These are phyloP conservation scores for Chymomyza amoena DNA, from an alignment of 2,888 invertebrate species.

Conservation along the genomic window DNA sequence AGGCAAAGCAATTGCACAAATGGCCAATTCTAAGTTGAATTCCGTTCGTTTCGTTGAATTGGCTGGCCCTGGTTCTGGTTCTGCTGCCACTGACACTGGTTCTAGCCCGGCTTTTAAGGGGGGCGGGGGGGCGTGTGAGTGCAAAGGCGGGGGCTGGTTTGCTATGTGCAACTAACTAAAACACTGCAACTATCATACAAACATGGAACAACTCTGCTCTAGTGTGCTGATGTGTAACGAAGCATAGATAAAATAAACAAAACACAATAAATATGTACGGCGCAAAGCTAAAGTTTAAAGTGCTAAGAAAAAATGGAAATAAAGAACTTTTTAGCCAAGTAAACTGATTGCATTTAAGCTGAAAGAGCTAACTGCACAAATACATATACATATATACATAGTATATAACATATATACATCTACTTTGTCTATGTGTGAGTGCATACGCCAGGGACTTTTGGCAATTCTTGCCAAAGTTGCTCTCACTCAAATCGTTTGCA, in stretches of 20 bases:
- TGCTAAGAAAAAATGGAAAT: conserved; percentile 61
- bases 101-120: background rate
- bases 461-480: too few relatives aligned
- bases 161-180: conserved; percentile 46
- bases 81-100: background rate
- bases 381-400: background rate
- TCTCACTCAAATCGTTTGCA: too few relatives aligned
- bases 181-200: conserved; percentile 50
- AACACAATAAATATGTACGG: conserved; percentile 39
- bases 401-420: background rate
- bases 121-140: background rate
- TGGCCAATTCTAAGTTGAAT: conserved; percentile 74
- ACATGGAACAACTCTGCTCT: background rate
- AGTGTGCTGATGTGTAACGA: conserved; percentile 65
- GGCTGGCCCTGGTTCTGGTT: background rate
- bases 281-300: conserved; percentile 61
- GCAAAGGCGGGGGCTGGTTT: too few relatives aligned
- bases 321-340: conserved; percentile 37
- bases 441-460: too few relatives aligned
- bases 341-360: conserved; percentile 58
- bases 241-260: conserved; percentile 74
- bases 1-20: conserved; percentile 76
- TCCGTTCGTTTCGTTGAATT: conserved; percentile 61
- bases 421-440: background rate
- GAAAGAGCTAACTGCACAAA: conserved; percentile 9